Evolutionary conservation across 2,888 invertebrate genomes (phyloP), one percentile per base, ranked within the genome.

Genomic region (Napeogenes sylphis): DNA sequence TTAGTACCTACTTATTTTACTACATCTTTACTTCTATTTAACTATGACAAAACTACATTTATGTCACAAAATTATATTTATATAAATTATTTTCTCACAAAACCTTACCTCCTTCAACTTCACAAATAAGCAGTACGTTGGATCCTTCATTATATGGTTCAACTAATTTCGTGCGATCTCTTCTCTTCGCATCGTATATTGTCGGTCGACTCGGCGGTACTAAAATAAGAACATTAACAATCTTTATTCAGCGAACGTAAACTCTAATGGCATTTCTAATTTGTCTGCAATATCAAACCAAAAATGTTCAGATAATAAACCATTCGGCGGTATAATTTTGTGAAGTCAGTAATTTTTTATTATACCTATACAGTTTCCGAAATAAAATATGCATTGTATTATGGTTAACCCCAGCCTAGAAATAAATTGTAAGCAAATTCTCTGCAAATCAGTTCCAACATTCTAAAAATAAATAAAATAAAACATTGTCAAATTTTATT

Each of bases 111-210:
- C 96, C 96, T 73, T 93, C 93, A 12, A 95, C 95, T 92, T 96
- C 95, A 79, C 96, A 97, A 76, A 95, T 93, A 70, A 97, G 92
- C 75, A 94, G 92, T 58, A 97, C 94, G 78, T 96, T 94, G 67
- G 94, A 93, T 45, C 96, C 97, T 87, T 97, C 97, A 81, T 96
- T 96, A 87, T 96, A 97, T 33, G 95, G 94, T 80, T 96, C 95
- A 72, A 95, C 93, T 71, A 94, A 87, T 80, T 93, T 94, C 71
- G 94, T 93, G 77, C 94, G 92, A 78, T 96, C 95, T 81, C 95
- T 92, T 76, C 94, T 92, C 76, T 94, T 94, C 56, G 94, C 94
- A 78, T 96, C 96, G 82, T 93, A 95, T 85, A 97, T 96, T 75
- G 95, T 93, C 60, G 96, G 96, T 79, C 94, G 92, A 76, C 94